phyloP scores from a whole-genome alignment of 2,797 vertebrate genomes.

The Enteromius mattozi region DNA sequence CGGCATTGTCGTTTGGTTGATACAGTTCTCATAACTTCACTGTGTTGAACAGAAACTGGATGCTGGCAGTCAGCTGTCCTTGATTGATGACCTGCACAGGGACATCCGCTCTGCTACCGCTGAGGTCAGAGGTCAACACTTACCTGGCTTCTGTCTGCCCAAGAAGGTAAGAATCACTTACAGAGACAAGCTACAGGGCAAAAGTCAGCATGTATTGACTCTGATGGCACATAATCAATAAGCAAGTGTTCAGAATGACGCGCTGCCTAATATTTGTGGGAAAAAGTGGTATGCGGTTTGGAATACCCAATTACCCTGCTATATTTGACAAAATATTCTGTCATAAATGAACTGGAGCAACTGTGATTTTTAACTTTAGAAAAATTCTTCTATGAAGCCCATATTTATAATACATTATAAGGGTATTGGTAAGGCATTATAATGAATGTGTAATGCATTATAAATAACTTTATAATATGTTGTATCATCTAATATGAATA shows the following conservation, averaged over 20 bases:
- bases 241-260: not conserved
- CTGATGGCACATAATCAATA: not conserved
- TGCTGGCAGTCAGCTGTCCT: constrained; percentile 91
- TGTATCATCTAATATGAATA: no score
- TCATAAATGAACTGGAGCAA: not conserved
- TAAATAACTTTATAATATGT: no score
- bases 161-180: constrained; percentile 85
- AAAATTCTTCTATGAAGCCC: no score
- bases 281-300: not conserved
- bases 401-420: no score
- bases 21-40: not conserved
- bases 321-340: not conserved
- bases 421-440: no score
- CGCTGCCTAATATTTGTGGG: not conserved
- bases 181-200: not conserved
- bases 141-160: constrained; percentile 96
- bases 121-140: constrained; percentile 89
- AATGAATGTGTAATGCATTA: no score
- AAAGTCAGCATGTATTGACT: not conserved
- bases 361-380: not conserved
- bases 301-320: not conserved
- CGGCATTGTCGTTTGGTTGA: not conserved
- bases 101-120: constrained; percentile 88
- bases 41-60: constrained; percentile 87
- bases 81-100: constrained; percentile 95